phyloP scores from a whole-genome alignment of 2,888 invertebrate genomes.

The Hetaerina titia region DNA sequence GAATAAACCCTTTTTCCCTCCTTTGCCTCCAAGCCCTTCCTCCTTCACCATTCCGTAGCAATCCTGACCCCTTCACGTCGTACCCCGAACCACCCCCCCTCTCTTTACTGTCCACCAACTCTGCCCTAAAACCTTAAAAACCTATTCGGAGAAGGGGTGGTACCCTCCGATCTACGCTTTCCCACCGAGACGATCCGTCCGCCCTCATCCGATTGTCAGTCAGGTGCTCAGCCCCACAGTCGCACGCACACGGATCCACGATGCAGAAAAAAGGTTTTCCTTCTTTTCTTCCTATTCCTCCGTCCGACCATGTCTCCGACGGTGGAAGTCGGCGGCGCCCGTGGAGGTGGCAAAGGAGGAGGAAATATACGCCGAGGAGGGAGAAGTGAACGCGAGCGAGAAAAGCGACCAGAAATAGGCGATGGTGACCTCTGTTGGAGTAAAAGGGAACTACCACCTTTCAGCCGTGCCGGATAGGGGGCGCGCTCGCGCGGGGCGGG shows the following conservation, averaged over 20 bases:
- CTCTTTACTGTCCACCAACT: not conserved
- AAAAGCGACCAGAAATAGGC: conserved; percentile 21
- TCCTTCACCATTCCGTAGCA: not conserved
- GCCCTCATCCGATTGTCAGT: conserved; percentile 46
- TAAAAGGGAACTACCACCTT: conserved; percentile 51
- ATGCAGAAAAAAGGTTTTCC: conserved; percentile 5
- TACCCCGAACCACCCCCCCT: not conserved
- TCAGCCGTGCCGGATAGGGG: not conserved
- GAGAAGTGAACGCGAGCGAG: not conserved
- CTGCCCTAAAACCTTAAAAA: not conserved
- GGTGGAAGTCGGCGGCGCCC: not conserved
- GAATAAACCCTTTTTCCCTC: not conserved
- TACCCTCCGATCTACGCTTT: not conserved
- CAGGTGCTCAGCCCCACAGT: not conserved
- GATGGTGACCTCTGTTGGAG: conserved; percentile 56
- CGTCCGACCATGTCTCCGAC: not conserved
- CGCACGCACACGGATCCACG: conserved; percentile 24
- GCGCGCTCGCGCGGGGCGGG: not conserved
- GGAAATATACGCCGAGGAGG: not conserved
- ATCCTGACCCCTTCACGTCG: conserved; percentile 12
- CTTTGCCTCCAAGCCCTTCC: not conserved
- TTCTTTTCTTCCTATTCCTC: not conserved
- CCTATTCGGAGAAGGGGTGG: not conserved
- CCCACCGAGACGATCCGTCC: not conserved
- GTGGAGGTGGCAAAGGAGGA: not conserved